Percentiles rank a stretch among this genome's conserved stretches.
These are phyloP conservation scores for Pipistrellus pygmaeus DNA, from an alignment of 2,797 vertebrate genomes.

Conservation along the genomic window DNA sequence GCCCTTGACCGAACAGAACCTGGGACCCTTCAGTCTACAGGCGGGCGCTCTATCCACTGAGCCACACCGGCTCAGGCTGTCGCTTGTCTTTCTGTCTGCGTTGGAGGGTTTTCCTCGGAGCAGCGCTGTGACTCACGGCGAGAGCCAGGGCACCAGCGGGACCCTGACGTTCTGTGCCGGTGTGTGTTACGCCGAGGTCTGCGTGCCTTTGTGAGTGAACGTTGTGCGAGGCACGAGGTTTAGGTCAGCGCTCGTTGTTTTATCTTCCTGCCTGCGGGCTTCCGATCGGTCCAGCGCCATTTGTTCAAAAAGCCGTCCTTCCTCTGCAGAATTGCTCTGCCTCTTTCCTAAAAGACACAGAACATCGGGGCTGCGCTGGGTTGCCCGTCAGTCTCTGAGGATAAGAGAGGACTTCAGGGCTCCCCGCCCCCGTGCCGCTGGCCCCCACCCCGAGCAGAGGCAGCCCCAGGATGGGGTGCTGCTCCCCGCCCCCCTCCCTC, in stretches of 20 bases:
- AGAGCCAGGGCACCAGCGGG: background rate
- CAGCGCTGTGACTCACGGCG: background rate
- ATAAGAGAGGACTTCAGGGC: background rate
- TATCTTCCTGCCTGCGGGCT: background rate
- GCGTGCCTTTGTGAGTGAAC: accelerated
- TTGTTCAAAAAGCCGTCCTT: background rate
- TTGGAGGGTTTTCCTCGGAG: background rate
- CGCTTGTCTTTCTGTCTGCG: no score
- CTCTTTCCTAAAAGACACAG: background rate
- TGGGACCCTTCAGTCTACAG: no score
- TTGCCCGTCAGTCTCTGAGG: background rate
- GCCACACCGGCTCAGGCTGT: no score
- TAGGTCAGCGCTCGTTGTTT: background rate
- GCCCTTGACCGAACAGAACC: no score
- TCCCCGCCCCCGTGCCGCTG: background rate
- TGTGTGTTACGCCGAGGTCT: background rate
- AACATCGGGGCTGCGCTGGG: background rate
- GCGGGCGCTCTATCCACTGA: no score
- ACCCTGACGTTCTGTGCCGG: background rate
- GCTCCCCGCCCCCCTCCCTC: background rate
- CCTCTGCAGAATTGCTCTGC: background rate
- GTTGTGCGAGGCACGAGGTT: background rate
- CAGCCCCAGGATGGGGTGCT: background rate
- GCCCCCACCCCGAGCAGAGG: background rate
- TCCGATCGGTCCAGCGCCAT: background rate